Base-by-base conservation (phyloP, 53 echinoderm and acorn worm species). In the Temnopleurus reevesii region DNA sequence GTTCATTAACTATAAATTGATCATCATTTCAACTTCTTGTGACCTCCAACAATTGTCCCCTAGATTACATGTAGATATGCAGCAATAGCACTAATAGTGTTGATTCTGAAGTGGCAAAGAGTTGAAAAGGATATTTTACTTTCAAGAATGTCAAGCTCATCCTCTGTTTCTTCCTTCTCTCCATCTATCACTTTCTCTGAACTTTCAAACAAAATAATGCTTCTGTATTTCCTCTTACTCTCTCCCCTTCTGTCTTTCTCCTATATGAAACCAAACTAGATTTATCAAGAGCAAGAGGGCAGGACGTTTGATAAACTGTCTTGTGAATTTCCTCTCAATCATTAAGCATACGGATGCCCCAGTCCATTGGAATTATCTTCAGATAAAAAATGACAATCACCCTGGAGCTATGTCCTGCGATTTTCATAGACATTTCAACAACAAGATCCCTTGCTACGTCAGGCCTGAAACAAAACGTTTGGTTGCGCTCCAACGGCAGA, bases 241-340 rank as follows among this genome's bases (percentile, higher is more conserved):
- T 60, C 41, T n/a, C 15, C 12, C 38, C 71, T 65, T 41, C 43
- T 41, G 41, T 23, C 43, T 23, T 43, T 71, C 71, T 71, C 71
- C 12, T n/a, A n/a, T 6, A 71, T 41, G 21, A 63, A 71, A 71
- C 71, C 36, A 36, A 71, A 71, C 71, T 41, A n/a, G 41, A 71
- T 71, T 71, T 41, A 34, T 65, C 18, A 65, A 65, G 5, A 36
- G 43, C 43, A 71, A 5, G n/a, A 71, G 27, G 30, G 33, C 63
- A 63, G 63, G 36, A 71, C 41, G 7, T 41, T 38, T 35, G 9
- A 23, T 13, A 38, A 71, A 15, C 38, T 71, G 71, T 71, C 71
- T 71, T 71, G 71, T 41, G 71, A 71, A 21, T 71, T 71, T 71
- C 71, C 71, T 71, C 71, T 71, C 41, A 38, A n/a, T 41, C 18